phyloP scores from a whole-genome alignment of 1,140 invertebrate species.

The Diorhabda sublineata region DNA sequence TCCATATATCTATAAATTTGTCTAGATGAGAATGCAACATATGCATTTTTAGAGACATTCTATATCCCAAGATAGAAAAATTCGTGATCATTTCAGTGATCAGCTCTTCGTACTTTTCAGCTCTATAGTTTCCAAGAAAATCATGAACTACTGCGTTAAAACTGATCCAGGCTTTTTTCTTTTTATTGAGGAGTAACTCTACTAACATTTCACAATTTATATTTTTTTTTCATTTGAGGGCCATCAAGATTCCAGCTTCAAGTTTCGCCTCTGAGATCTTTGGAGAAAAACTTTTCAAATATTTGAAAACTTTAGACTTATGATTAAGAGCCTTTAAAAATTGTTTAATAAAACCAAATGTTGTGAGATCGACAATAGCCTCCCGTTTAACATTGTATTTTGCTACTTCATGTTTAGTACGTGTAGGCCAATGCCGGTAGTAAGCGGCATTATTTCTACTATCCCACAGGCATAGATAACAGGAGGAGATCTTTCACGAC shows the following conservation, averaged over 20 bases:
- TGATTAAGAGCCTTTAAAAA: slow-evolving; percentile 8
- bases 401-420: background rate
- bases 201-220: background rate
- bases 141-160: slow-evolving; percentile 35
- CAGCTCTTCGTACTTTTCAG: slow-evolving; percentile 32
- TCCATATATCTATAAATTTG: slow-evolving; percentile 10
- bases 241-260: slow-evolving; percentile 9
- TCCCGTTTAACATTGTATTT: background rate
- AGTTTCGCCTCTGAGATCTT: slow-evolving; percentile 5
- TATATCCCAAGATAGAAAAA: slow-evolving; percentile 37
- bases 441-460: background rate
- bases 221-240: slow-evolving; percentile 8
- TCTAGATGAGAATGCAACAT: slow-evolving; percentile 34
- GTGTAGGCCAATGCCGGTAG: background rate
- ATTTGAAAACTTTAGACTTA: slow-evolving; percentile 4
- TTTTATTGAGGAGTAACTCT: background rate
- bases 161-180: slow-evolving; percentile 15
- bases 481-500: background rate
- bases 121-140: slow-evolving; percentile 34
- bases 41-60: slow-evolving; percentile 44
- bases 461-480: background rate
- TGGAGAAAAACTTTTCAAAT: slow-evolving; percentile 6
- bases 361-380: background rate
- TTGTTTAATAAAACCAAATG: slow-evolving; percentile 9
- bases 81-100: slow-evolving; percentile 17